A percentile compares a stretch with the other conserved stretches of the same genome.
Conservation (phyloP, 2,113 vertebrate genomes). For the Pleuronectes platessa region DNA sequence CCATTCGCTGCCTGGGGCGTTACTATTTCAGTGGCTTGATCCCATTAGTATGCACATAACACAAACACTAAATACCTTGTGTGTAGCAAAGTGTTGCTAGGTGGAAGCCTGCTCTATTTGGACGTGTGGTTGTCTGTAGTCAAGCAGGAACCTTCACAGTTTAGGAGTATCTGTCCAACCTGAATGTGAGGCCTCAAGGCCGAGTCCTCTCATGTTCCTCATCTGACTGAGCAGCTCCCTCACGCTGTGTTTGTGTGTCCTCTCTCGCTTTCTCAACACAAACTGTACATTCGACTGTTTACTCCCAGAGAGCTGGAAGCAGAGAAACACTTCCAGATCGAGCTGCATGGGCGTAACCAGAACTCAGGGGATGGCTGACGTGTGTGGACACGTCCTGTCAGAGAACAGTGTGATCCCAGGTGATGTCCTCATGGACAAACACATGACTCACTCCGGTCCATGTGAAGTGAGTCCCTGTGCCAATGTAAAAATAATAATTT, state of each 20-base stretch:
- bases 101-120: slow-evolving; percentile 57
- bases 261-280: slow-evolving; percentile 6
- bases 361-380: slow-evolving; percentile 57
- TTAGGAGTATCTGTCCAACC: slow-evolving; percentile 33
- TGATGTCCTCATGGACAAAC: slow-evolving; percentile 72
- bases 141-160: slow-evolving; percentile 57
- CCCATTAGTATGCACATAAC: slow-evolving; percentile 14
- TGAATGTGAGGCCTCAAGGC: slow-evolving; percentile 24
- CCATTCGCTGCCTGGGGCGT: slow-evolving; percentile 2
- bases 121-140: slow-evolving; percentile 49
- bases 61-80: slow-evolving; percentile 17
- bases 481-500: slow-evolving; percentile 32
- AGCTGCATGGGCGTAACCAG: slow-evolving; percentile 65
- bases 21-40: slow-evolving; percentile 18
- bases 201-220: slow-evolving; percentile 15
- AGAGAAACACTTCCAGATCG: slow-evolving; percentile 41
- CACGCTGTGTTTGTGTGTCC: slow-evolving; percentile 15
- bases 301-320: slow-evolving; percentile 36
- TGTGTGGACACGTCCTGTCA: slow-evolving; percentile 68
- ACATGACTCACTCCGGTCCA: slow-evolving; percentile 59
- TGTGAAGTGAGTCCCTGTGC: slow-evolving; percentile 30
- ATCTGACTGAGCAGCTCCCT: slow-evolving; percentile 11
- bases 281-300: slow-evolving; percentile 52
- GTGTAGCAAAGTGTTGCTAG: slow-evolving; percentile 53
- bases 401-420: slow-evolving; percentile 48